Percentiles rank a stretch among this genome's conserved stretches.
These are phyloP conservation scores for Lontra canadensis DNA, from an alignment of 2,113 vertebrate species.

Conservation along the genomic window DNA sequence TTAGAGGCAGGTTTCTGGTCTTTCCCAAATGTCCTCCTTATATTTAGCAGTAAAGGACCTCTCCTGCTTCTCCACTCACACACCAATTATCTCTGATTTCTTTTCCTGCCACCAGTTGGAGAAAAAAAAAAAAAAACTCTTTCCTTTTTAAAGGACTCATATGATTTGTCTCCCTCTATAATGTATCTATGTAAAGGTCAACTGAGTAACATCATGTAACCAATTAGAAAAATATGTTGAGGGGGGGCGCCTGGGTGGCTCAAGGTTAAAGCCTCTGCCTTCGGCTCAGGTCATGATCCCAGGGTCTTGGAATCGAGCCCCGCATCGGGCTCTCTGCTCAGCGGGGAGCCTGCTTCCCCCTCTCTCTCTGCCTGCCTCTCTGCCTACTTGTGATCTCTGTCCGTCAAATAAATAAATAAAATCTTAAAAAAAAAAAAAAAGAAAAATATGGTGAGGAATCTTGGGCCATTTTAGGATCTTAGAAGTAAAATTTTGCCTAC, in stretches of 20 bases:
- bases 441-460: rapidly evolving
- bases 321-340: too few species aligned
- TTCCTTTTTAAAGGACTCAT: background rate
- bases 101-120: background rate
- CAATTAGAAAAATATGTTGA: rapidly evolving
- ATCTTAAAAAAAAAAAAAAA: too few species aligned
- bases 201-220: background rate
- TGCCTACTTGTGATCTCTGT: too few species aligned
- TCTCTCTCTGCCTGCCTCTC: too few species aligned
- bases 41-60: background rate
- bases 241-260: too few species aligned
- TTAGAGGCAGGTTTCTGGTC: background rate
- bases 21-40: background rate
- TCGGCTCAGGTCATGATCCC: too few species aligned
- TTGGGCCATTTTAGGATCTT: background rate
- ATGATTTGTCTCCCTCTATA: background rate
- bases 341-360: too few species aligned
- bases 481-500: background rate
- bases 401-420: too few species aligned
- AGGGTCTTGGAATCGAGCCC: too few species aligned
- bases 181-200: background rate
- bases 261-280: too few species aligned
- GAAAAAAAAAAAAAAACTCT: background rate
- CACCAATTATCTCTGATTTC: background rate
- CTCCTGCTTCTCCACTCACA: background rate